Evolutionary conservation across 1,140 invertebrate genomes (phyloP), one percentile per base, ranked within the genome.

Genomic region (Antheraea pernyi): DNA sequence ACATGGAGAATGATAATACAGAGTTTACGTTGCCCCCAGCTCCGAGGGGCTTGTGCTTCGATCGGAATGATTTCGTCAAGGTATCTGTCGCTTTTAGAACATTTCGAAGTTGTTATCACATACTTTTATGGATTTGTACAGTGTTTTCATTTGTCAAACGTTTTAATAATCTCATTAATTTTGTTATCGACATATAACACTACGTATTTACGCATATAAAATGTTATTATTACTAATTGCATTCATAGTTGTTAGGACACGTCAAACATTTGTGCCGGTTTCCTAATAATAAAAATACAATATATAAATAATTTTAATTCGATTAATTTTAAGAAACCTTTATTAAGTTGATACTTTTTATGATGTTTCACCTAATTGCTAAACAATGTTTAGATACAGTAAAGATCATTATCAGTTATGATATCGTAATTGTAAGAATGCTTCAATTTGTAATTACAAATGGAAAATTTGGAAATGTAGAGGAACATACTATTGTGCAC

Each of bases 11-110:
- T 66, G 81, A 91, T 76, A 80, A 69, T 19, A 79, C 74, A 53
- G 86, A 91, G 68, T 91, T 92, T 74, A 91, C 85, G 64, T 72
- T 93, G 68, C 92, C 92, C 13, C 88, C 86, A 65, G 91, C 90
- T 53, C 92, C 79, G 0, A 82, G 87, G 68, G 93, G 93, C 39
- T 75, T 96, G n/a, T 96, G 95, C 81, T 96, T 96, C 77, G 95
- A 96, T 77, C 95, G 95, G 79, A 95, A 96, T 91, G 90, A 92
- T 79, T 92, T 92, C 69, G 85, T 92, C 76, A 92, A 91, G 88
- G 90, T 92, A 53, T 42, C 39, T 42, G 6, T 13, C 11, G 11
- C 16, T 53, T 13, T 16, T 53, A 53, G 46, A 53, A 13, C 46
- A 53, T 53, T 53, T 53, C 6, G 10, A 16, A 53, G 46, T 53